Evolutionary conservation across 2,888 invertebrate genomes (phyloP), one percentile per base, ranked within the genome.

Genomic region (Tachina grossa): DNA sequence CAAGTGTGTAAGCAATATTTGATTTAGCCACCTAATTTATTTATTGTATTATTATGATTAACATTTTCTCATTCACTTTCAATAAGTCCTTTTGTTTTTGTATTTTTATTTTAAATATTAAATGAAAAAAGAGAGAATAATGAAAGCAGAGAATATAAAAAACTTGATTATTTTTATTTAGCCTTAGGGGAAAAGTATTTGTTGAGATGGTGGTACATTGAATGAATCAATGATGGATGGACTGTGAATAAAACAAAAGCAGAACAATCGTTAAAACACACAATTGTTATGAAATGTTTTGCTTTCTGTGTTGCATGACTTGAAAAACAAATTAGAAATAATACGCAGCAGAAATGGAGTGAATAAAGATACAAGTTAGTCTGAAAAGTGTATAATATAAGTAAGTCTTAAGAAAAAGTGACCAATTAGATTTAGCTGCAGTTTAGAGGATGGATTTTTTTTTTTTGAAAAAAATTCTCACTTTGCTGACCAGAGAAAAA

Each of bases 141-240:
- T 8, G 51, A 59, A 66, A 63, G 49, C 19, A 74, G 59, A 51
- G 5, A 41, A 63, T 66, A 19, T 22, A 61, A 51, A 75, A 76
- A 84, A 79, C 16, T 75, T 84, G 65, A 72, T 80, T 80, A 66
- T 84, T 81, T 68, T 76, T 77, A 53, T 81, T 81, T 81, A 87
- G 90, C 90, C 90, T 89, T 88, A 43, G 89, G 90, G 90, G 89
- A 90, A 89, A 89, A 90, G 90, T 91, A 90, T 90, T 31, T 89
- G 89, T 89, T 89, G 89, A 90, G 90, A 90, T 91, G 89, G 90
- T 91, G 89, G 90, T 89, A 90, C 89, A 90, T 89, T 89, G 68
- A 76, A 74, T 88, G 88, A 87, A 77, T 87, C 87, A 87, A 87
- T 51, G 84, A 77, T 87, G 87, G 63, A 71, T 79, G 61, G 49